Percentiles rank a stretch among this genome's conserved stretches.
These are phyloP conservation scores for Desmodus rotundus DNA, from an alignment of 2,113 vertebrate genomes.

Conservation along the genomic window DNA sequence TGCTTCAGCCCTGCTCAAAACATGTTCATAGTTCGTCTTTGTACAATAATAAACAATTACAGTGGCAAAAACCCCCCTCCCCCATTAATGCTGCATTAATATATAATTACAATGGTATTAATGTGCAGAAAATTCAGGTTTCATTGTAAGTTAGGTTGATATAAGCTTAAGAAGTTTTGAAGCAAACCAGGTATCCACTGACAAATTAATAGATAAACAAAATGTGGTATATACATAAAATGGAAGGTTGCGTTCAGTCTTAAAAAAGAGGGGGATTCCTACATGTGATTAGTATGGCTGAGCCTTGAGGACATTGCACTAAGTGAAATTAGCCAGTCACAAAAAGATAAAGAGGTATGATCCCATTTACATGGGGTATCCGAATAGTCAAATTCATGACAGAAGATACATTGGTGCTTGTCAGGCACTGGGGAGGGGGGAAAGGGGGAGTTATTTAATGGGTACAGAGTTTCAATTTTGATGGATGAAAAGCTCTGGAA, in stretches of 20 bases:
- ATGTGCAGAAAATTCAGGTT: neutral
- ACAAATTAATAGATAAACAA: neutral
- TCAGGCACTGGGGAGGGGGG: rapidly evolving
- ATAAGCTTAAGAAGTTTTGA: neutral
- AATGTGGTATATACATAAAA: neutral
- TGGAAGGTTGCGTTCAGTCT: neutral
- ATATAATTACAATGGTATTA: neutral
- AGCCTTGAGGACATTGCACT: neutral
- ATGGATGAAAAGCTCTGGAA: neutral
- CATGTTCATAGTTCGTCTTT: neutral
- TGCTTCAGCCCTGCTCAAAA: neutral
- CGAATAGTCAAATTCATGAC: neutral
- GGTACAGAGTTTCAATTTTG: neutral
- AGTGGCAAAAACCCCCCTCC: neutral
- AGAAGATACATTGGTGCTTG: neutral
- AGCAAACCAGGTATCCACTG: neutral
- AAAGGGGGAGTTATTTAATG: neutral
- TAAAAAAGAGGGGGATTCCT: neutral
- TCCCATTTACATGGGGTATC: neutral
- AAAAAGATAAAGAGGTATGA: neutral
- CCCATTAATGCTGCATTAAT: neutral
- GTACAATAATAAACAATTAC: neutral
- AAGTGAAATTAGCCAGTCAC: neutral
- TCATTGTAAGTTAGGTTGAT: neutral
- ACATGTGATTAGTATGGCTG: neutral